Percentiles rank a stretch among this genome's conserved stretches.
phyloP scores from a whole-genome alignment of 1,140 invertebrate genomes.

The Acromyrmex heyeri region DNA sequence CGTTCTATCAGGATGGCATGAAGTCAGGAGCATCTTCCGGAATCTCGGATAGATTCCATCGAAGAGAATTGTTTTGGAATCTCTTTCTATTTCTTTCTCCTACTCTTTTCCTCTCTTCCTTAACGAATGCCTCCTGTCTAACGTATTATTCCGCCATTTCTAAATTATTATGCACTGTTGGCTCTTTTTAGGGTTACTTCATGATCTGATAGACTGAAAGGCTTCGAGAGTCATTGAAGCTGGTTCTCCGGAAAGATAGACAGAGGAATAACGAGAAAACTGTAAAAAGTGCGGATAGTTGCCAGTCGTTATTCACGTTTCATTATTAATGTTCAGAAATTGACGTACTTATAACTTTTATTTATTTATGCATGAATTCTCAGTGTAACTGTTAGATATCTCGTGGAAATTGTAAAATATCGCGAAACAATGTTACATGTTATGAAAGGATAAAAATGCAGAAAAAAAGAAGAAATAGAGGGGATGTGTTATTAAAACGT shows the following conservation, averaged over 20 bases:
- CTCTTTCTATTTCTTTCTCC: neutral
- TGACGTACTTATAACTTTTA: neutral
- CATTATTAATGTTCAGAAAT: constrained; percentile 10
- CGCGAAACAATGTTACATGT: neutral
- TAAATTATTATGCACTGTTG: constrained; percentile 38
- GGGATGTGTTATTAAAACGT: neutral
- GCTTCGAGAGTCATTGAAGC: neutral
- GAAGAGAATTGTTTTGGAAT: constrained; percentile 34
- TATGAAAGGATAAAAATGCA: neutral
- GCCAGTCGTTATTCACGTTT: neutral
- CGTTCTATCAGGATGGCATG: constrained; percentile 14
- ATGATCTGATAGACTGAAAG: constrained; percentile 1
- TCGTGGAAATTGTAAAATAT: neutral
- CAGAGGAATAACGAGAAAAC: neutral
- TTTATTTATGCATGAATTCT: neutral
- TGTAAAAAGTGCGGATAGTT: neutral
- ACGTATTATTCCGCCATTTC: constrained; percentile 32
- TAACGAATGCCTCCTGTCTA: neutral
- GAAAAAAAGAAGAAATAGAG: neutral
- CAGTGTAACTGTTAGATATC: too few relatives aligned
- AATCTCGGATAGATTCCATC: constrained; percentile 57
- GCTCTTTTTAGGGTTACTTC: constrained; percentile 29
- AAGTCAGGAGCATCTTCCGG: constrained; percentile 46
- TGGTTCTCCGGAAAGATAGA: neutral
- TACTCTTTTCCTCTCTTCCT: neutral